Evolutionary conservation across 2,888 invertebrate species (phyloP).

Genomic region (Dolichomitus sp.): DNA sequence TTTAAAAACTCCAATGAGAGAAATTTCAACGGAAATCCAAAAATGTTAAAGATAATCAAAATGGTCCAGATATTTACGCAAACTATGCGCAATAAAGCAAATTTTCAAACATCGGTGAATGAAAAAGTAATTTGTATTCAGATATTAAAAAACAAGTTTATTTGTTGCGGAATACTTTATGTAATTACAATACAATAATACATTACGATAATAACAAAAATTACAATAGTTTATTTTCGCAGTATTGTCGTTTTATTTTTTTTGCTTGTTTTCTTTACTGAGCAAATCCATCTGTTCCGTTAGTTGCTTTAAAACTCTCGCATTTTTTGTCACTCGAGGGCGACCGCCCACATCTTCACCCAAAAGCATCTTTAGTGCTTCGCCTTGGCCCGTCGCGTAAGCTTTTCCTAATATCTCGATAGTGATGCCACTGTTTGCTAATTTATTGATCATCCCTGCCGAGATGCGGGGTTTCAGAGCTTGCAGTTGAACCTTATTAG

Average conservation of each 20-base stretch:
- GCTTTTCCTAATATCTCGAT: conserved; percentile 4
- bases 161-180: background rate
- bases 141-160: background rate
- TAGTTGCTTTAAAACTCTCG: conserved; percentile 11
- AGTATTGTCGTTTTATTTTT: background rate
- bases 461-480: background rate
- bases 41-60: background rate
- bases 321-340: conserved; percentile 27
- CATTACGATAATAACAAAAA: background rate
- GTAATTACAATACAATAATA: background rate
- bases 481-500: background rate
- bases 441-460: conserved; percentile 17
- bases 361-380: conserved; percentile 19
- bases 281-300: background rate
- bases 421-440: conserved; percentile 11
- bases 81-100: background rate
- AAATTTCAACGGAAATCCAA: background rate
- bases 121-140: background rate
- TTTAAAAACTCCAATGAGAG: background rate
- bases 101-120: background rate
- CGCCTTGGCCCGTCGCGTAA: conserved; percentile 5
- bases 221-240: no score
- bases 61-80: background rate
- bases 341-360: conserved; percentile 27
- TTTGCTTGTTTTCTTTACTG: background rate